Percentiles rank a stretch among this genome's conserved stretches.
Evolutionary conservation across 2,113 vertebrate species (phyloP).

Genomic region (Aplodontia rufa): DNA sequence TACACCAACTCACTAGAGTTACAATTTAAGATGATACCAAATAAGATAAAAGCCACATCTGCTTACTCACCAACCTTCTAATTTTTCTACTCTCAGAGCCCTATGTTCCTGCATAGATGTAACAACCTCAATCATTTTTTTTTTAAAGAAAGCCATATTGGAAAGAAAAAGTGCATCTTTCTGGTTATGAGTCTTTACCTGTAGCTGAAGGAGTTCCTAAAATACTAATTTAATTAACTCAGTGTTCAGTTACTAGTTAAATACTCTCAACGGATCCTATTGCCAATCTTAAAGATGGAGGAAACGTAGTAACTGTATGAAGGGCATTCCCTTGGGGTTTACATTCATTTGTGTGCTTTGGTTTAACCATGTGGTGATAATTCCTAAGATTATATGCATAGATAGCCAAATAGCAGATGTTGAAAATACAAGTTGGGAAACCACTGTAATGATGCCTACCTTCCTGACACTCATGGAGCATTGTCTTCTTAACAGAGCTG

Average conservation of each 20-base stretch:
- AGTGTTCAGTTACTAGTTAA: neutral
- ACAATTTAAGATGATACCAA: constrained; percentile 65
- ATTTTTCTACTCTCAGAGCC: neutral
- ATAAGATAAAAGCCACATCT: constrained; percentile 56
- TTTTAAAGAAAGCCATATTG: constrained; percentile 13
- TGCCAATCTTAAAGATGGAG: neutral
- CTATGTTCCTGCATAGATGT: neutral
- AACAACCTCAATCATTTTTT: neutral
- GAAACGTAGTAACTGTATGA: neutral
- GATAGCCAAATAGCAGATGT: neutral
- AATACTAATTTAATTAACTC: neutral
- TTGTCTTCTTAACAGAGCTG: neutral
- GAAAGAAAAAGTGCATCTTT: neutral
- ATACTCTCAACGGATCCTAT: neutral
- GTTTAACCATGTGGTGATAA: neutral
- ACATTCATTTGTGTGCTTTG: neutral
- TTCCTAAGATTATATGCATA: neutral
- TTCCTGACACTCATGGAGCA: neutral
- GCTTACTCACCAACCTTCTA: neutral
- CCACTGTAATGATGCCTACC: neutral
- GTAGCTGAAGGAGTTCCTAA: neutral
- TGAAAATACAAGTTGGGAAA: constrained; percentile 26
- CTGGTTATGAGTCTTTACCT: neutral
- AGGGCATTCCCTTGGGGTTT: neutral
- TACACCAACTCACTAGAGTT: neutral